Percentiles rank a stretch among this genome's conserved stretches.
These are phyloP conservation scores for Lycia hirtaria DNA, from an alignment of 2,888 invertebrate genomes.

Conservation along the genomic window DNA sequence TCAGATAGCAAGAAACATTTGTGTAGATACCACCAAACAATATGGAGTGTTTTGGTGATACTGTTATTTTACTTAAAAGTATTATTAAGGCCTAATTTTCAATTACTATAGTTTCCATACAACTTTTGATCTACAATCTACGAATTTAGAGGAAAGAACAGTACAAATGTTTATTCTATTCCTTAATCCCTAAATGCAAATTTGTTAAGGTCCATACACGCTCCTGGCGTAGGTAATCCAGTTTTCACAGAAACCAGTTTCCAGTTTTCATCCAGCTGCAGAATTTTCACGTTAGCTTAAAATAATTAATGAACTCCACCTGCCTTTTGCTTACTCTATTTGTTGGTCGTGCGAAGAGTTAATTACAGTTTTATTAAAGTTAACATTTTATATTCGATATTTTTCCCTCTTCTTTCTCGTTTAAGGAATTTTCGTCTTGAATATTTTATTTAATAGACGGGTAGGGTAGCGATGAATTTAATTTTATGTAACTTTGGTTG, in stretches of 20 bases:
- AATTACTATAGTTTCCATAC: no score
- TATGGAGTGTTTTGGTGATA: no score
- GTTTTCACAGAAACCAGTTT: no score
- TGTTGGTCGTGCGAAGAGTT: conserved; percentile 45
- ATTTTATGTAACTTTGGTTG: no score
- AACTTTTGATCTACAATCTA: no score
- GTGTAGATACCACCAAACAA: no score
- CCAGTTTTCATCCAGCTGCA: no score
- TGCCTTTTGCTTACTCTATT: conserved; percentile 48
- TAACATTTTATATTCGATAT: conserved; percentile 38
- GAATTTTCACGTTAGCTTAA: conserved; percentile 48
- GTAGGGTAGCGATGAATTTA: no score
- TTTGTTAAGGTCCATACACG: conserved; percentile 34
- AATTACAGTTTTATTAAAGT: conserved; percentile 46
- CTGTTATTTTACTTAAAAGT: no score
- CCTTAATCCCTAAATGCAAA: conserved; percentile 38
- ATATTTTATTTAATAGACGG: conserved; percentile 9
- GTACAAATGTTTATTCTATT: conserved; percentile 22
- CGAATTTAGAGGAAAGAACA: no score
- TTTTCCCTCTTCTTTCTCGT: conserved; percentile 34
- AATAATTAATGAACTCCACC: conserved; percentile 52
- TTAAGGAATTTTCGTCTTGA: conserved; percentile 9
- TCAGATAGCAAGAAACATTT: no score
- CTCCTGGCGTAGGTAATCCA: conserved; percentile 34
- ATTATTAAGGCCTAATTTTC: no score